These are phyloP conservation scores for Oceanites oceanicus DNA, from an alignment of 2,113 vertebrate genomes.

Conservation along the genomic window DNA sequence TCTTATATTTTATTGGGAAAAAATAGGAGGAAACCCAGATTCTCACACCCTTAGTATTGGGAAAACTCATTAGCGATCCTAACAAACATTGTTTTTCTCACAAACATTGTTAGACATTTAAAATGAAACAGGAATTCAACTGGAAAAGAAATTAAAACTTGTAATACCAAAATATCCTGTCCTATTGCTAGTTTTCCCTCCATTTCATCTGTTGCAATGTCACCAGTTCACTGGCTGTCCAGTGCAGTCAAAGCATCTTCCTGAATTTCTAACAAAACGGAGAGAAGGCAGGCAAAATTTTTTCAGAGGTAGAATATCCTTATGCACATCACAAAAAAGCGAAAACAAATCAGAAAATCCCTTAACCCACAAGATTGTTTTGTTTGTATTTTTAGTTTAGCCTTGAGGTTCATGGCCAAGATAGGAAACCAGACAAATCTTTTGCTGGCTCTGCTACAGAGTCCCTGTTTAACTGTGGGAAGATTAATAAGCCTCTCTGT, in stretches of 20 bases:
- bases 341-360: neutral
- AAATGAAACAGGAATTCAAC: neutral
- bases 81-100: neutral
- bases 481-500: neutral
- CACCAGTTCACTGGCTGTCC: neutral
- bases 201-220: neutral
- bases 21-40: slow-evolving; percentile 43
- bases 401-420: neutral
- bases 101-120: neutral
- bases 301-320: neutral
- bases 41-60: slow-evolving; percentile 15
- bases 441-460: neutral
- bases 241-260: neutral
- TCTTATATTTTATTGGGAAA: slow-evolving; percentile 11
- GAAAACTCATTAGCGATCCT: neutral
- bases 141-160: neutral
- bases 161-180: neutral
- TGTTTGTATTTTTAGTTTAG: slow-evolving; percentile 24
- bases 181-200: neutral
- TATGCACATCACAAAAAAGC: neutral
- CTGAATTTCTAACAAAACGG: neutral
- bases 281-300: neutral
- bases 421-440: slow-evolving; percentile 7
- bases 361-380: neutral
- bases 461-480: neutral